A percentile compares a stretch with the other conserved stretches of the same genome.
These are phyloP conservation scores for Oxycera nigricornis DNA, from an alignment of 2,888 invertebrate genomes.

Conservation along the genomic window DNA sequence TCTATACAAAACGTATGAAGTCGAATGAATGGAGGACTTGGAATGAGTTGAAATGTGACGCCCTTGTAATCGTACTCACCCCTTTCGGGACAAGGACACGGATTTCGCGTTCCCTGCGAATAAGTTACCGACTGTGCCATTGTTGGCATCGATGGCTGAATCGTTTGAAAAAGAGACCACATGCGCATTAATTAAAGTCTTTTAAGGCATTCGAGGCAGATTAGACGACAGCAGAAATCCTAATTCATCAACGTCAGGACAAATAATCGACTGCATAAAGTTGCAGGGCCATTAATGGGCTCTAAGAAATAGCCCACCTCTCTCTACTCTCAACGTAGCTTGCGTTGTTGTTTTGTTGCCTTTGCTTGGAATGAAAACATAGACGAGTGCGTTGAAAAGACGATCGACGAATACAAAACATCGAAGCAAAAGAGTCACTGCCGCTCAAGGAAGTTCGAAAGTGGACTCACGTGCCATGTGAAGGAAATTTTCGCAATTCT, in stretches of 20 bases:
- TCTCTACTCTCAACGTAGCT: neutral
- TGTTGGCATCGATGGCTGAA: constrained; percentile 23
- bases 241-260: constrained; percentile 39
- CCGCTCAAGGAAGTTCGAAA: constrained; percentile 26
- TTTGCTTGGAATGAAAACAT: constrained; percentile 14
- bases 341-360: constrained; percentile 24
- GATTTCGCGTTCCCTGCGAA: constrained; percentile 1
- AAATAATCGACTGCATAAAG: constrained; percentile 18
- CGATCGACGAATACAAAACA: constrained; percentile 8
- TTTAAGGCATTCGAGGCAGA: constrained; percentile 15
- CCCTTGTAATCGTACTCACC: constrained; percentile 29
- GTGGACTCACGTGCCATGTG: constrained; percentile 47
- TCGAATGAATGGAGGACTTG: neutral
- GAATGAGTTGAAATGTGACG: neutral
- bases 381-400: constrained; percentile 25
- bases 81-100: constrained; percentile 31
- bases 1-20: constrained; percentile 27
- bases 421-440: constrained; percentile 13
- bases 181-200: constrained; percentile 31
- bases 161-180: constrained; percentile 8
- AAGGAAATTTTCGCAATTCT: constrained; percentile 45
- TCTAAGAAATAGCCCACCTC: neutral
- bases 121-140: neutral
- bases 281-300: constrained; percentile 12
- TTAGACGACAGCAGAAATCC: constrained; percentile 31